Base-by-base conservation (phyloP, 2,113 vertebrate species). In the Gila orcuttii region DNA sequence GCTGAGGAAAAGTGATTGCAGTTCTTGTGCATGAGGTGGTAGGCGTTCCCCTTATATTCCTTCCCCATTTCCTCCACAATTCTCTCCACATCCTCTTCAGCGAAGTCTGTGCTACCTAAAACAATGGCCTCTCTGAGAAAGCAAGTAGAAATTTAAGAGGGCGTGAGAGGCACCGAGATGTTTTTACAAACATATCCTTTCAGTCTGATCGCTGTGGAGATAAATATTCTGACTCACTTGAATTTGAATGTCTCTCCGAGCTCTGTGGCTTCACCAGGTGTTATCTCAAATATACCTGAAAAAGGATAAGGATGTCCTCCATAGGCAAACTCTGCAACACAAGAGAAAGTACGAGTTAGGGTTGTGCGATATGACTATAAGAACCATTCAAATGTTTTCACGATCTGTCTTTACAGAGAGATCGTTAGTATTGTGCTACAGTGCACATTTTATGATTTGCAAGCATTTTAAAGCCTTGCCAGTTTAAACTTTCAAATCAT, bases 11-110 rank as follows among this genome's bases (percentile, higher is more conserved):
- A 99, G 92, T 99, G 98, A 94, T 99, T 99, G 94, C 98, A 99
- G 95, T 99, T 99, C 95, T 99, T 99, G 96, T 99, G 98, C 98
- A 99, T 99, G 91, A 99, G 96, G 90, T 99, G 98, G 92, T 99
- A 99, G 83, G 98, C 97, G 62, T 99, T 99, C 88, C 98, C 98
- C 94, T 97, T 99, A 93, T 98, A 99, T 90, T 99, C 98, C 90
- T 99, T 99, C 85, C 98, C 98, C 94, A 99, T 95, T 89, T 99
- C 97, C 93, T 99, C 98, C 84, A 98, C 96, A 76, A 99, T 99
- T 86, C 97, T 96, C 93, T 99, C 98, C 93, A 99, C 93, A 55
- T 99, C 98, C 83, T 99, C 97, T 91, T 99, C 98, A 81, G 97
- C 97, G 89, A 99, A 99, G 94, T 99, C 98, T 19, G 98, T 99